Evolutionary conservation across 2,797 vertebrate species (phyloP).

Genomic region (Siniperca undulata): DNA sequence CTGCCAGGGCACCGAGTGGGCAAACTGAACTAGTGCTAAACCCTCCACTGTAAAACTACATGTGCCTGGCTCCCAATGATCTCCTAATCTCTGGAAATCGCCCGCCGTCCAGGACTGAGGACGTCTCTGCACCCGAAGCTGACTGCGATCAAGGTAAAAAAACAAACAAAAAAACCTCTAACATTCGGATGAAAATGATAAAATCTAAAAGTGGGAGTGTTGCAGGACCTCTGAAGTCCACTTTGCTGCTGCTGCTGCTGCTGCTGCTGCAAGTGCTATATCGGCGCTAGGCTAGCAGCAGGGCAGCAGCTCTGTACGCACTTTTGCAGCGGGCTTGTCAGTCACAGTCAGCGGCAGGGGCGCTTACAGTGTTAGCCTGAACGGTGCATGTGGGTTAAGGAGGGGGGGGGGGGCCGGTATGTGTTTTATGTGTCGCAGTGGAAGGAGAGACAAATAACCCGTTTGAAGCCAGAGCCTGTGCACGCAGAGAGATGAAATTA

Average conservation of each 20-base stretch:
- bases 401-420: background rate
- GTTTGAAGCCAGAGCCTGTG: slow-evolving; percentile 13
- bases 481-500: slow-evolving; percentile 7
- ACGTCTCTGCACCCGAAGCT: slow-evolving; percentile 76
- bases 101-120: slow-evolving; percentile 76
- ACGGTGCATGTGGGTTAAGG: slow-evolving; percentile 65
- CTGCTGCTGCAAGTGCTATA: slow-evolving; percentile 45
- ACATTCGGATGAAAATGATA: background rate
- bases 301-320: slow-evolving; percentile 66
- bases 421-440: slow-evolving; percentile 22
- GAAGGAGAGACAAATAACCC: background rate
- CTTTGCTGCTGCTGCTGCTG: slow-evolving; percentile 46
- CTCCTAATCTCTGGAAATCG: slow-evolving; percentile 76
- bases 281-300: slow-evolving; percentile 65
- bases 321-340: slow-evolving; percentile 74
- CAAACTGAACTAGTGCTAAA: slow-evolving; percentile 61
- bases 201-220: slow-evolving; percentile 42
- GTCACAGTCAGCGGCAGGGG: slow-evolving; percentile 47
- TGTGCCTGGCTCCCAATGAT: slow-evolving; percentile 82
- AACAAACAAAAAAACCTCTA: slow-evolving; percentile 35
- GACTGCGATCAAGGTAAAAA: slow-evolving; percentile 80
- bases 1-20: slow-evolving; percentile 65
- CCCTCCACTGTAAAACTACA: slow-evolving; percentile 70
- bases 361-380: slow-evolving; percentile 1
- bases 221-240: slow-evolving; percentile 51